Evolutionary conservation across 1,140 invertebrate species (phyloP).

Genomic region (Acromyrmex echinatior): DNA sequence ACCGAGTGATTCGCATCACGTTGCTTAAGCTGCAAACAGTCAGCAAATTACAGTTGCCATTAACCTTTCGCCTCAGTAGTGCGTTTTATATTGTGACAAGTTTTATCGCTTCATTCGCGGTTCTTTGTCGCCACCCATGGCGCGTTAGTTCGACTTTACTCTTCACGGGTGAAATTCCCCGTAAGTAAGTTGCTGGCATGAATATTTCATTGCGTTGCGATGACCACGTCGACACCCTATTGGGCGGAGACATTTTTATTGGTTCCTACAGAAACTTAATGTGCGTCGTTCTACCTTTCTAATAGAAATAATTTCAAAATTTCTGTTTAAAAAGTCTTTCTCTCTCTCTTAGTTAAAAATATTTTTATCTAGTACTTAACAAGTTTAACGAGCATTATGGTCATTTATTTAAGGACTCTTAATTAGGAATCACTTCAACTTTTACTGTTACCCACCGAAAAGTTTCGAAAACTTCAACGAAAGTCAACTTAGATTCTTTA

Average conservation of each 20-base stretch:
- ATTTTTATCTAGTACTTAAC: background rate
- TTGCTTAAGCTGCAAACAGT: conserved; percentile 53
- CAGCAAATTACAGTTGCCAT: conserved; percentile 53
- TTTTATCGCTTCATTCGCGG: conserved; percentile 56
- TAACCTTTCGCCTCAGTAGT: conserved; percentile 40
- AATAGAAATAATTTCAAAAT: conserved; percentile 30
- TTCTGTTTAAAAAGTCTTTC: background rate
- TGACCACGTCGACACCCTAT: conserved; percentile 49
- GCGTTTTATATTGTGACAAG: conserved; percentile 31
- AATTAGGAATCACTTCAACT: conserved; percentile 9
- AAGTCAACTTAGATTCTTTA: background rate
- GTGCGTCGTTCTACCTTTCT: background rate
- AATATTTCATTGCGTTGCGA: conserved; percentile 69
- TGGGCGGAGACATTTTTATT: conserved; percentile 46
- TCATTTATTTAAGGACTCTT: conserved; percentile 7
- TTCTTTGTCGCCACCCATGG: conserved; percentile 22
- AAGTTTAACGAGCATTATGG: background rate
- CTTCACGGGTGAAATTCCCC: conserved; percentile 48
- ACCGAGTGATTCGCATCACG: conserved; percentile 16
- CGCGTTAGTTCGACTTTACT: conserved; percentile 34
- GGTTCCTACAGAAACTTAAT: conserved; percentile 10
- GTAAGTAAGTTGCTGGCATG: conserved; percentile 47
- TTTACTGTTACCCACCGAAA: background rate
- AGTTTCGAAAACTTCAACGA: background rate
- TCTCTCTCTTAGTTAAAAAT: background rate